phyloP scores from a whole-genome alignment of 2,797 vertebrate genomes.

The Arrhamphus sclerolepis region DNA sequence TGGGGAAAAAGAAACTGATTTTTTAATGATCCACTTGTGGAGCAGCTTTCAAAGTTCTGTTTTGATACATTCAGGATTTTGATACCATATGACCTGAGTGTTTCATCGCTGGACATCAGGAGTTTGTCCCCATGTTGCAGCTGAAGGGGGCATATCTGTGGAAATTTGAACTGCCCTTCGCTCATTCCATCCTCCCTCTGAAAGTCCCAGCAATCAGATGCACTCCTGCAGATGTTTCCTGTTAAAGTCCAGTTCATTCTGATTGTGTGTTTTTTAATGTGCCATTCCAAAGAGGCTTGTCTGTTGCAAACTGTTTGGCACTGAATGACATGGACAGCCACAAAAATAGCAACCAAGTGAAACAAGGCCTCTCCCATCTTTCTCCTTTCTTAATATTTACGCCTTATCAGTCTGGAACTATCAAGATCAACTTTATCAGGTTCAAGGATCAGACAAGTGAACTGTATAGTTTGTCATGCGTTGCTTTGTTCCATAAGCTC shows the following conservation, averaged over 20 bases:
- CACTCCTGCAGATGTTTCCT: constrained; percentile 76
- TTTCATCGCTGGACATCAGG: constrained; percentile 77
- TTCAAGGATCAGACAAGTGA: constrained; percentile 10
- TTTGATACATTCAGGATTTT: constrained; percentile 83
- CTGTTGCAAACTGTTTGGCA: constrained; percentile 75
- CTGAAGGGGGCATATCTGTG: constrained; percentile 87
- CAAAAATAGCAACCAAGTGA: constrained; percentile 38
- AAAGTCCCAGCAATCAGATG: constrained; percentile 79
- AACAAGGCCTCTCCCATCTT: constrained; percentile 52
- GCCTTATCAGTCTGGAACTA: constrained; percentile 28
- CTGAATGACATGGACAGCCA: constrained; percentile 33
- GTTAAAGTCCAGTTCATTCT: constrained; percentile 82
- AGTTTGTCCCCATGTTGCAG: constrained; percentile 85
- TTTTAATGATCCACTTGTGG: constrained; percentile 41
- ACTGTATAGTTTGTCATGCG: neutral
- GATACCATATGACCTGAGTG: constrained; percentile 80
- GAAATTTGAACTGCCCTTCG: constrained; percentile 55
- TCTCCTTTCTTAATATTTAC: constrained; percentile 9
- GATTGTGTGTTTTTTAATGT: constrained; percentile 56
- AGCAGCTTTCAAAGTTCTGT: constrained; percentile 81
- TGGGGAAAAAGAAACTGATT: constrained; percentile 76
- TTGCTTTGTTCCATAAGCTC: constrained; percentile 3
- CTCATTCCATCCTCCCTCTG: constrained; percentile 32
- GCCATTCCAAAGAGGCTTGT: constrained; percentile 74
- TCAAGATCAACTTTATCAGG: constrained; percentile 19